Percentiles rank a stretch among this genome's conserved stretches.
These are phyloP conservation scores for Melieria crassipennis DNA, from an alignment of 2,888 invertebrate genomes.

Conservation along the genomic window DNA sequence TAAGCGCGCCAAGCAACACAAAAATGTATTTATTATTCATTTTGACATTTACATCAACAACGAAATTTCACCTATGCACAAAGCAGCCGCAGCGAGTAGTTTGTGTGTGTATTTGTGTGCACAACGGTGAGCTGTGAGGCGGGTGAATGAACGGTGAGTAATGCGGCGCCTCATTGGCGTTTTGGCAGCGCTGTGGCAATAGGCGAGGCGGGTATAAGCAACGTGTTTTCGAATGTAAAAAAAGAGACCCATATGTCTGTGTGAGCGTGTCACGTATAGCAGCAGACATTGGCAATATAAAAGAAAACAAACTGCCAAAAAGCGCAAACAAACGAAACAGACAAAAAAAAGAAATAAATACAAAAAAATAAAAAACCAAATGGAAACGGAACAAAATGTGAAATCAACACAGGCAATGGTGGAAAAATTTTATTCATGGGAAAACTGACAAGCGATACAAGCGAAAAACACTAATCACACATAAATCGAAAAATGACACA, in stretches of 20 bases:
- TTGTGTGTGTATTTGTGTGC: conserved; percentile 6
- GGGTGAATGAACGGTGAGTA: neutral
- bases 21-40: conserved; percentile 53
- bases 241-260: too few species aligned
- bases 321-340: neutral
- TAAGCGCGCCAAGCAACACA: conserved; percentile 12
- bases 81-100: neutral
- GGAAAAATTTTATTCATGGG: conserved; percentile 47
- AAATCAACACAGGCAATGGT: conserved; percentile 39
- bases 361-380: too few species aligned
- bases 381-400: too few species aligned
- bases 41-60: conserved; percentile 53
- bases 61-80: neutral
- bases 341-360: conserved; percentile 45
- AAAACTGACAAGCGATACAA: conserved; percentile 53
- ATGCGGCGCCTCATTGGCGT: too few species aligned
- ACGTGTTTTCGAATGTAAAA: too few species aligned
- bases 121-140: neutral
- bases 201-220: too few species aligned
- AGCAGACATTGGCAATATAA: neutral
- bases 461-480: conserved; percentile 50
- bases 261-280: too few species aligned
- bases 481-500: conserved; percentile 48
- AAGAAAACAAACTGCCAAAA: neutral
- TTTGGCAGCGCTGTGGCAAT: too few species aligned